These are phyloP conservation scores for Poliocrania exsul DNA, from an alignment of 2,797 vertebrate genomes.

Conservation along the genomic window DNA sequence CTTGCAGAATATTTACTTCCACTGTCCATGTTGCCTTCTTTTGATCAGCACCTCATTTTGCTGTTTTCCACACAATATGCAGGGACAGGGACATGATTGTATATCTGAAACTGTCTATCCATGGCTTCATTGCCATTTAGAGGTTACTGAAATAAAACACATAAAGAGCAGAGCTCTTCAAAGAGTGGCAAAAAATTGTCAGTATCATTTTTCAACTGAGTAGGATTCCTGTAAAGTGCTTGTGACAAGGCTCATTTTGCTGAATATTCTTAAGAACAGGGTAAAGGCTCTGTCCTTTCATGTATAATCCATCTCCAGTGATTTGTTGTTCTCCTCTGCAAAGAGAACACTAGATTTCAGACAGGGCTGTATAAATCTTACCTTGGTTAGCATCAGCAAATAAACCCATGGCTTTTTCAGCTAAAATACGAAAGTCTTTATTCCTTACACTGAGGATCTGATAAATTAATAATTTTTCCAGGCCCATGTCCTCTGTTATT, in stretches of 20 bases:
- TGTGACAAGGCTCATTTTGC: neutral
- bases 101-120: neutral
- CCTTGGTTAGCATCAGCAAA: neutral
- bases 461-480: neutral
- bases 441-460: neutral
- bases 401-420: neutral
- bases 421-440: neutral
- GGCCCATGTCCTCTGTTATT: neutral
- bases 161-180: neutral
- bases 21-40: neutral
- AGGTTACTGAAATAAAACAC: neutral
- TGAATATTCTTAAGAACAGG: neutral
- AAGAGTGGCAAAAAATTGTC: neutral
- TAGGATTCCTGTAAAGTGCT: neutral
- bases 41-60: neutral
- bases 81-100: fast-evolving
- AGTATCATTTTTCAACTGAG: neutral
- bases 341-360: neutral
- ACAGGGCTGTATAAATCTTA: neutral
- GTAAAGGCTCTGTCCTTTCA: neutral
- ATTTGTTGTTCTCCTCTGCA: neutral
- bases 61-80: neutral
- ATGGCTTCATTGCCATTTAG: neutral
- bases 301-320: neutral
- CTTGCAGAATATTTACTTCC: neutral